phyloP scores from a whole-genome alignment of 2,888 invertebrate species.

The Drosophila mayaguana region DNA sequence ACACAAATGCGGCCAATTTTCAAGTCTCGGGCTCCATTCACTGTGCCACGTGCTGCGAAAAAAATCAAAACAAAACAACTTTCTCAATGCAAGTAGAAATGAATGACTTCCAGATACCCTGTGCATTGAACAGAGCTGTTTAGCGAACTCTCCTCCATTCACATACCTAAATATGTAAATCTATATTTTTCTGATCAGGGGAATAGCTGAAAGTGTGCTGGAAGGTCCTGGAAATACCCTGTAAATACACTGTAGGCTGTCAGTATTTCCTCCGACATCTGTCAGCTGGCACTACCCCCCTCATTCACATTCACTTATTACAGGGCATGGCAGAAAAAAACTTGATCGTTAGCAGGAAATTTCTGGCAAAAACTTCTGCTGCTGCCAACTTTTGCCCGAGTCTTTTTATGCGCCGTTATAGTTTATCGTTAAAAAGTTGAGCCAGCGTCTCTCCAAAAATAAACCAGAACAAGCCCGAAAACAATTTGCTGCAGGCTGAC shows the following conservation, averaged over 20 bases:
- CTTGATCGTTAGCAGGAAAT: slow-evolving; percentile 75
- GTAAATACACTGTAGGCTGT: too few relatives aligned
- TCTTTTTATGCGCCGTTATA: slow-evolving; percentile 76
- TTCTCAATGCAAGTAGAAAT: too few relatives aligned
- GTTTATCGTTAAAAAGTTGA: slow-evolving; percentile 74
- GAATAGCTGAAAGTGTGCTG: too few relatives aligned
- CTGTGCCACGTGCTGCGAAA: slow-evolving; percentile 35
- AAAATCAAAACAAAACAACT: slow-evolving; percentile 13
- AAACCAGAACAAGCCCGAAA: slow-evolving; percentile 21
- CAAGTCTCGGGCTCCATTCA: slow-evolving; percentile 42
- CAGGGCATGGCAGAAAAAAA: slow-evolving; percentile 40
- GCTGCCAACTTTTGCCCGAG: slow-evolving; percentile 60
- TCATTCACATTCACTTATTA: neutral
- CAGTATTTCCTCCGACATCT: too few relatives aligned
- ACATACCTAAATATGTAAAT: too few relatives aligned
- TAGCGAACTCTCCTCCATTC: neutral
- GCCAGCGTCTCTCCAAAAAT: slow-evolving; percentile 39
- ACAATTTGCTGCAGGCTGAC: neutral
- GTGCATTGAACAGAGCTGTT: too few relatives aligned
- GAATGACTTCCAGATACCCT: neutral
- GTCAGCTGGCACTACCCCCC: neutral
- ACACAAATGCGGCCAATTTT: slow-evolving; percentile 72
- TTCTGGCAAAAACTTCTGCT: slow-evolving; percentile 61
- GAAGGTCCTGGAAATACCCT: too few relatives aligned
- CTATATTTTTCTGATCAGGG: too few relatives aligned